Conservation (phyloP, 2,888 invertebrate species). For the Xylota segnis region DNA sequence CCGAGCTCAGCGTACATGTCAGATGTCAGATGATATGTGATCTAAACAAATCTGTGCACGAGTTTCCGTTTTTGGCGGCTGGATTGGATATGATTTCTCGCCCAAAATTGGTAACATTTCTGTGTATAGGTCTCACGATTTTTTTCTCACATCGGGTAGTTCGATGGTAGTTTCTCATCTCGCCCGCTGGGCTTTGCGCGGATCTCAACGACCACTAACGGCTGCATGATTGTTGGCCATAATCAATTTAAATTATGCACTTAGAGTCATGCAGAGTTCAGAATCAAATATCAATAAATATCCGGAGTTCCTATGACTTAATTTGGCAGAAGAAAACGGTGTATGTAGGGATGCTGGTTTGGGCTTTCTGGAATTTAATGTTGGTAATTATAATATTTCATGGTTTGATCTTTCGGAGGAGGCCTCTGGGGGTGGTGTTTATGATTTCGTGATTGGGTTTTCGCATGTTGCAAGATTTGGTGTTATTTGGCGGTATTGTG, state of each 20-base stretch:
- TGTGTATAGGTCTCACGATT: constrained; percentile 62
- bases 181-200: constrained; percentile 46
- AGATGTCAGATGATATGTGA: constrained; percentile 74
- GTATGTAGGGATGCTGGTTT: constrained; percentile 8
- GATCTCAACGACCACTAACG: constrained; percentile 28
- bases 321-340: constrained; percentile 56
- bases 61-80: constrained; percentile 66
- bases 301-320: constrained; percentile 66
- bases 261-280: constrained; percentile 68
- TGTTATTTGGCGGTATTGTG: background rate
- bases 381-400: constrained; percentile 48
- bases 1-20: constrained; percentile 60
- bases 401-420: constrained; percentile 25
- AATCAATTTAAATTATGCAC: constrained; percentile 72
- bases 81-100: constrained; percentile 65
- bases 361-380: background rate
- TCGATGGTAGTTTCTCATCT: constrained; percentile 47
- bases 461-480: background rate
- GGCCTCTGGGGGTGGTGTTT: constrained; percentile 23
- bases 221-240: constrained; percentile 69
- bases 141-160: constrained; percentile 31
- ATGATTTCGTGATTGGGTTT: constrained; percentile 17
- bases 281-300: constrained; percentile 71
- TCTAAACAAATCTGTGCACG: constrained; percentile 74
- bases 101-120: constrained; percentile 68